Evolutionary conservation across 1,140 invertebrate genomes (phyloP).

Genomic region (Drosophila melanogaster): DNA sequence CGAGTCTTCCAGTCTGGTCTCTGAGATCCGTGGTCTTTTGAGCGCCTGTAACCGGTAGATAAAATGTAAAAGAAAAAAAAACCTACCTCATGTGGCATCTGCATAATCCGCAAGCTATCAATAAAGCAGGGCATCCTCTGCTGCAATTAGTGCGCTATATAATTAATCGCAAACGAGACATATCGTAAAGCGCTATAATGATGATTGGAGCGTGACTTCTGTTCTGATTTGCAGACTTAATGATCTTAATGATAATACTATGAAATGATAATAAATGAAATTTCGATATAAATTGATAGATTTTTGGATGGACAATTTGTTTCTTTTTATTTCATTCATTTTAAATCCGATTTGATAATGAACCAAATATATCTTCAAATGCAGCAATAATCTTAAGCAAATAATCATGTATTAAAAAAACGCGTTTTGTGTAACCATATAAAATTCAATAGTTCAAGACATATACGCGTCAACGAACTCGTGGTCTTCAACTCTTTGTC

Average conservation of each 20-base stretch:
- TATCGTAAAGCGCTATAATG: constrained; percentile 17
- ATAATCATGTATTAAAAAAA: no score
- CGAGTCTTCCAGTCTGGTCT: constrained; percentile 27
- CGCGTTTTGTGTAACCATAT: no score
- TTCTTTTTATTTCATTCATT: no score
- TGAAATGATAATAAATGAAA: not conserved
- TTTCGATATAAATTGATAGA: not conserved
- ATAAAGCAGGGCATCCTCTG: constrained; percentile 16
- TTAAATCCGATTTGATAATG: no score
- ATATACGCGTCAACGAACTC: not conserved
- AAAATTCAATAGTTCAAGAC: not conserved
- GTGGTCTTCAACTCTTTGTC: not conserved
- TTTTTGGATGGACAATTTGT: not conserved
- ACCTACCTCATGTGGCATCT: constrained; percentile 19
- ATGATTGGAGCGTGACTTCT: not conserved
- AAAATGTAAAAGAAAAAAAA: constrained; percentile 27
- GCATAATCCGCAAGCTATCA: constrained; percentile 35
- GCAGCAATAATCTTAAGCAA: not conserved
- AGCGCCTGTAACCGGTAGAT: constrained; percentile 33
- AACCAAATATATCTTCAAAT: not conserved
- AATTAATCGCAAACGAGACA: constrained; percentile 24
- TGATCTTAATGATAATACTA: not conserved
- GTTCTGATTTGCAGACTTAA: not conserved
- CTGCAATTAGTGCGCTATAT: constrained; percentile 33
- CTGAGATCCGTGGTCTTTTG: constrained; percentile 4